Conservation (phyloP, 2,888 invertebrate species). For the Anoncus sp. region DNA sequence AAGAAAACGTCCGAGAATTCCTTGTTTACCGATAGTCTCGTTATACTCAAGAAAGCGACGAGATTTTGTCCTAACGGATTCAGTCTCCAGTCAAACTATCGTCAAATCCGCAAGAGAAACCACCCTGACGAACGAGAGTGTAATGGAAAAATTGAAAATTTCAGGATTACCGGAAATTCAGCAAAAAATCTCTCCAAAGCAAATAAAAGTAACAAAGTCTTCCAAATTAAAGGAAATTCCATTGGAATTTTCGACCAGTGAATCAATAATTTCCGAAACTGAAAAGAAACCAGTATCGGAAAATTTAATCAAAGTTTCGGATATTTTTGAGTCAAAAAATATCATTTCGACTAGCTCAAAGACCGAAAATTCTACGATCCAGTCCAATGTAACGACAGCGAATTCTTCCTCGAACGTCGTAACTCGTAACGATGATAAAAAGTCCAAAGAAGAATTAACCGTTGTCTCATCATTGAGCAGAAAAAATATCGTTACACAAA, state of each 20-base stretch:
- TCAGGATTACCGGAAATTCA: background rate
- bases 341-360: background rate
- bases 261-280: conserved; percentile 5
- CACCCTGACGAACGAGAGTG: background rate
- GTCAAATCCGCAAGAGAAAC: conserved; percentile 12
- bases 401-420: background rate
- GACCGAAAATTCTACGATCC: background rate
- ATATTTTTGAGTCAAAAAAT: background rate
- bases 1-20: conserved; percentile 44
- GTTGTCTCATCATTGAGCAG: background rate
- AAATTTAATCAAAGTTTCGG: background rate
- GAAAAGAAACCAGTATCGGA: background rate
- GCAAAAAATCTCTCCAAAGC: background rate
- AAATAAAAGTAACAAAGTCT: conserved; percentile 7
- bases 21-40: conserved; percentile 52
- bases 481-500: background rate
- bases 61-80: conserved; percentile 40
- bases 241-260: conserved; percentile 9
- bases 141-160: conserved; percentile 6
- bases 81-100: conserved; percentile 5
- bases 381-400: background rate
- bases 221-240: background rate
- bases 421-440: background rate
- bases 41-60: conserved; percentile 50
- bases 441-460: background rate